Conservation (phyloP, 2,888 invertebrate species). For the Emmelina monodactyla region DNA sequence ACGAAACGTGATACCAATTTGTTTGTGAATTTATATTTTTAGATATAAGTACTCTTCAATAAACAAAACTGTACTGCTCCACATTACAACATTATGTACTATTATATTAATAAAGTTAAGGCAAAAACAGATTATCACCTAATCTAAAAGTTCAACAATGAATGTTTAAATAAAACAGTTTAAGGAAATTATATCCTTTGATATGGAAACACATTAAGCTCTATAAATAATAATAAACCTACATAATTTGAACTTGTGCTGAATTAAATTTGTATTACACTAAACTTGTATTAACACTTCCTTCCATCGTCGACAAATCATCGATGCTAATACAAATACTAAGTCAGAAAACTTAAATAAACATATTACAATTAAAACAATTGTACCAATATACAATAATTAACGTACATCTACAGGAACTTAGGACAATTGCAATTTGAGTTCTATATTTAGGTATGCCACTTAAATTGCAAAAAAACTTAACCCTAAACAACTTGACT, state of each 20-base stretch:
- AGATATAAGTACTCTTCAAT: conserved; percentile 39
- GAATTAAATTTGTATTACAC: conserved; percentile 37
- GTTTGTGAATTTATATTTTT: conserved; percentile 31
- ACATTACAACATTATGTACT: conserved; percentile 53
- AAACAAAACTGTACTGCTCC: conserved; percentile 57
- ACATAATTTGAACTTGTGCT: conserved; percentile 64
- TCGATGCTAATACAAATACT: conserved; percentile 44
- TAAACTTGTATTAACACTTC: not conserved
- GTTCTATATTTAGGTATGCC: conserved; percentile 65
- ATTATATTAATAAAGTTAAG: conserved; percentile 57
- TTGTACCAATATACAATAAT: conserved; percentile 63
- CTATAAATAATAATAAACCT: conserved; percentile 51
- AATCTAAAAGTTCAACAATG: conserved; percentile 64
- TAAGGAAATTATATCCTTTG: conserved; percentile 37
- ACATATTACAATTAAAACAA: conserved; percentile 60
- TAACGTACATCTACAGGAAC: conserved; percentile 64
- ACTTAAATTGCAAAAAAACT: too few species aligned
- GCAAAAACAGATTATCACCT: conserved; percentile 59
- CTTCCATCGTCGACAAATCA: conserved; percentile 5
- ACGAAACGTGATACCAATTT: conserved; percentile 51
- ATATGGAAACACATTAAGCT: conserved; percentile 41
- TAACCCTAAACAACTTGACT: too few species aligned
- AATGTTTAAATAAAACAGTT: conserved; percentile 61
- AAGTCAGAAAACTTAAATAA: conserved; percentile 53
- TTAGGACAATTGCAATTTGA: conserved; percentile 65